These are phyloP conservation scores for Thomomys bottae DNA, from an alignment of 2,113 vertebrate species.

Conservation along the genomic window DNA sequence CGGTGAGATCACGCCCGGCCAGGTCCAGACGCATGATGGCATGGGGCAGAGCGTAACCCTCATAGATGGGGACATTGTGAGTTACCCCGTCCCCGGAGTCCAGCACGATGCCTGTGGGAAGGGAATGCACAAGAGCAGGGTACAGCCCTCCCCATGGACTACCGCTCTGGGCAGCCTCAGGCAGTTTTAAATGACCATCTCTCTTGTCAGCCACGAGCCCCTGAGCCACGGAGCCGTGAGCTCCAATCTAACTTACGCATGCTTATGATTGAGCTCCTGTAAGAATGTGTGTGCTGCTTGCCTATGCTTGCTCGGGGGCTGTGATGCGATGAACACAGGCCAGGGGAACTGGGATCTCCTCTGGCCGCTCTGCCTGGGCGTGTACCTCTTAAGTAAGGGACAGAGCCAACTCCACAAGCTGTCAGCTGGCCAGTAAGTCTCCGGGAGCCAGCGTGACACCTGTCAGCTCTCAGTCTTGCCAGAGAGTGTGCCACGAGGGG, in stretches of 20 bases:
- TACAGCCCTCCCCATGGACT: neutral
- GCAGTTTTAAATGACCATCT: slow-evolving; percentile 3
- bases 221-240: no score
- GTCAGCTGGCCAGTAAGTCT: neutral
- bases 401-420: neutral
- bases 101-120: slow-evolving; percentile 94
- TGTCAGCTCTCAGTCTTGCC: neutral
- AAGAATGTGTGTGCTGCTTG: neutral
- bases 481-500: neutral
- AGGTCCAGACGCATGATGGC: slow-evolving; percentile 93
- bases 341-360: neutral
- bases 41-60: slow-evolving; percentile 91
- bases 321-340: neutral
- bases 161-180: neutral
- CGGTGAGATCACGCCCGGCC: slow-evolving; percentile 95
- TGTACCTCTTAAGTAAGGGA: neutral
- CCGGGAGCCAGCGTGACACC: neutral
- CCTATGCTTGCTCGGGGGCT: neutral
- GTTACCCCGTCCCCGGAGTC: slow-evolving; percentile 95
- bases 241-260: neutral
- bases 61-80: slow-evolving; percentile 93
- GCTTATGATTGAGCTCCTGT: neutral
- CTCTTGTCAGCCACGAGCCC: neutral
- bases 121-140: slow-evolving; percentile 32
- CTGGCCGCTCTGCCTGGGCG: neutral